Base-by-base conservation (phyloP, 2,113 vertebrate genomes). In the Ascaphus truei region DNA sequence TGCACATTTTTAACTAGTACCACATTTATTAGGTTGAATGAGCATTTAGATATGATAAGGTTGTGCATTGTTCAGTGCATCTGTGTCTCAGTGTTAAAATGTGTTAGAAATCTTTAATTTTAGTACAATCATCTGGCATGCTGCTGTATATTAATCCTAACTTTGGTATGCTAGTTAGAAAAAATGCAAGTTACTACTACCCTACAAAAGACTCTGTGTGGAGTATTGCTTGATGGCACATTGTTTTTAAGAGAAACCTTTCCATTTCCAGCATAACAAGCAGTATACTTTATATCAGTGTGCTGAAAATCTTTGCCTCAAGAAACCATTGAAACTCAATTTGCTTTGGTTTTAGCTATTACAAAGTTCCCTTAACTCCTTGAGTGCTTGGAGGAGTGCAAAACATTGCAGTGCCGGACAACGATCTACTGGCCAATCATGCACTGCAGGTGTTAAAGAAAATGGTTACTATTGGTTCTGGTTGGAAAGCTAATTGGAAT, bases 401-500 rank as follows among this genome's bases (percentile, higher is more conserved):
- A 61, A 61, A 22, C 58, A 31, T 10, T 29, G 27, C 27, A 22
- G 26, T 30, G 11, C 18, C 12, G 39, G 27, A 30, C 26, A 45
- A 27, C 39, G 45, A 61, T 61, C 45, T 61, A 16, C 11, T 26
- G 2, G 15, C 25, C 43, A n/a, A 30, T 27, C 31, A n/a, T 69
- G 45, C 33, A 39, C 22, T 68, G 41, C 50, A 69, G 43, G 41
- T 51, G 56, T 69, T 69, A 69, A n/a, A 60, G 66, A 69, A 69
- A 60, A 69, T 60, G 45, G 45, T 36, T 34, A 26, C 43, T 39
- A 45, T 58, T 50, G 43, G 66, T 60, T 51, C 45, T 69, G 45
- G 48, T 56, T 37, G 43, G 36, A 69, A 69, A 69, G 56, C 56
- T 69, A 69, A 69, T 69, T 69, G 65, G 52, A 59, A 68, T 68